Percentiles rank a stretch among this genome's conserved stretches.
phyloP scores from a whole-genome alignment of 2,888 invertebrate species.

The Orchestes rusci region DNA sequence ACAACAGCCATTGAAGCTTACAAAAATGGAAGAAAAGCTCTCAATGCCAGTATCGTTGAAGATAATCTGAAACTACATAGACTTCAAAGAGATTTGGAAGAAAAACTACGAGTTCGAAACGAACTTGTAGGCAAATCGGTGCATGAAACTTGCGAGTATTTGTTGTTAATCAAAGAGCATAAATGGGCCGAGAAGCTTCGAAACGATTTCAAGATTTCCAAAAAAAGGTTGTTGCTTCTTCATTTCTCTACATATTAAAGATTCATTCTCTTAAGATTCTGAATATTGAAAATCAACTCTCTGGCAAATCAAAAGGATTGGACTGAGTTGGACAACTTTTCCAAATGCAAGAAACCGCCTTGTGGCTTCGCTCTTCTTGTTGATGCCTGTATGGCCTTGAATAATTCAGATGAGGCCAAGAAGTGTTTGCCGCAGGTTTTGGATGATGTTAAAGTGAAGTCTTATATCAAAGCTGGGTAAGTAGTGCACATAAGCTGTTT shows the following conservation, averaged over 20 bases:
- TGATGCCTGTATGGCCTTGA: constrained; percentile 75
- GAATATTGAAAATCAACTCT: constrained; percentile 82
- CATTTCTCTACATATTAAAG: too few species aligned
- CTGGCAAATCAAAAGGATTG: constrained; percentile 71
- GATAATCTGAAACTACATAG: constrained; percentile 70
- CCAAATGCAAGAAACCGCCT: constrained; percentile 84
- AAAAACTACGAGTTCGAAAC: constrained; percentile 49
- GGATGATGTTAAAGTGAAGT: constrained; percentile 83
- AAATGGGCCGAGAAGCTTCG: constrained; percentile 82
- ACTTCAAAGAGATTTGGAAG: constrained; percentile 70
- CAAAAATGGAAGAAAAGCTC: constrained; percentile 69
- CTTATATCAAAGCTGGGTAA: constrained; percentile 80
- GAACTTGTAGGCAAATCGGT: constrained; percentile 70
- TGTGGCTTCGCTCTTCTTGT: constrained; percentile 93
- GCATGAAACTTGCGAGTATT: constrained; percentile 72
- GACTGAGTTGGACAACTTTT: constrained; percentile 82
- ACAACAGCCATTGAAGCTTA: constrained; percentile 58
- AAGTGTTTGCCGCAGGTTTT: constrained; percentile 78
- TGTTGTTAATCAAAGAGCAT: constrained; percentile 64
- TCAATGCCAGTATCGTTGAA: constrained; percentile 67
- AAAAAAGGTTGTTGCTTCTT: constrained; percentile 58
- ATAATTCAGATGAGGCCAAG: constrained; percentile 67
- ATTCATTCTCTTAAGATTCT: constrained; percentile 69
- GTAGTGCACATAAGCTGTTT: too few species aligned
- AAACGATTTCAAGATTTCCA: constrained; percentile 84